A percentile compares a stretch with the other conserved stretches of the same genome.
These are phyloP conservation scores for Xestia ashworthii DNA, from an alignment of 2,888 invertebrate genomes.

Conservation along the genomic window DNA sequence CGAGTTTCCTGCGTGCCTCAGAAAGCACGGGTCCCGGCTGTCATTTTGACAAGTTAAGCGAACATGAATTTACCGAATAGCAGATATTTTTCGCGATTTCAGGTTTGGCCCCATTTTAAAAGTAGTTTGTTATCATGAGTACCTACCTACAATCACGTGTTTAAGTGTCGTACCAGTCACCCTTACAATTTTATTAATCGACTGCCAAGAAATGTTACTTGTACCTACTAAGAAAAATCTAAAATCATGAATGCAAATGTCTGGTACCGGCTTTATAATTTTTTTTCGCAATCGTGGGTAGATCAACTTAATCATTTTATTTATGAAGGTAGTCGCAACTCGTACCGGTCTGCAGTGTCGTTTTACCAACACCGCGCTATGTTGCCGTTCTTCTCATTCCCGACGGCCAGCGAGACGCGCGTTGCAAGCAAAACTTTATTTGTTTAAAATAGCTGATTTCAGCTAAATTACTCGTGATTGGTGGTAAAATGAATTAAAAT, in stretches of 20 bases:
- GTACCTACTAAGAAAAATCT: background rate
- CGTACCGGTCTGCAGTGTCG: background rate
- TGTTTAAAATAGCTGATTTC: no score
- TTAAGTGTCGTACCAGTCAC: no score
- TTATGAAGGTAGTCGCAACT: background rate
- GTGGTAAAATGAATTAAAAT: background rate
- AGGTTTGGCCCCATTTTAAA: no score
- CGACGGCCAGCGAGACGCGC: background rate
- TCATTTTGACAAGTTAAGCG: no score
- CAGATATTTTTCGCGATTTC: no score
- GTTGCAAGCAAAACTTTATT: background rate
- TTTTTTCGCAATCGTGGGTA: constrained; percentile 1
- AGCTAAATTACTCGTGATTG: background rate
- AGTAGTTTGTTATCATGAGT: no score
- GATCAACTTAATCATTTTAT: background rate
- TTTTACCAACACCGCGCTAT: background rate
- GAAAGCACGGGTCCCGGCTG: no score
- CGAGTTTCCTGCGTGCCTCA: no score
- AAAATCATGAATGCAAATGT: background rate
- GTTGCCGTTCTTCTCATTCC: constrained; percentile 5
- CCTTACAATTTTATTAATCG: no score
- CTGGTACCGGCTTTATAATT: constrained; percentile 1
- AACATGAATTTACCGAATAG: no score
- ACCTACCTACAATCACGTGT: no score
- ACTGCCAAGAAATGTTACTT: no score